phyloP scores from a whole-genome alignment of 1,140 invertebrate genomes.

The Caerostris extrusa region DNA sequence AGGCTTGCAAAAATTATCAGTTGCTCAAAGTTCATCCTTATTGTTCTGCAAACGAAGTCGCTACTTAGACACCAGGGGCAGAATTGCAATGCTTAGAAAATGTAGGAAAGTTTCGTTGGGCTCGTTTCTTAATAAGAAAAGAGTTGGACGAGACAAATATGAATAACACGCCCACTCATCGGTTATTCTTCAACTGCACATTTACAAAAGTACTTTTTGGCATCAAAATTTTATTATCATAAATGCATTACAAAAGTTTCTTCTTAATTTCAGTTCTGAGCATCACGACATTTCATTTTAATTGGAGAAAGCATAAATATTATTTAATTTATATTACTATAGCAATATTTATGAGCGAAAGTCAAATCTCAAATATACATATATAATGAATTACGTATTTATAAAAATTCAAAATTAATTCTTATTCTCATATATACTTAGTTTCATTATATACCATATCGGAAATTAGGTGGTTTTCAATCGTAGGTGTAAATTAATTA shows the following conservation, averaged over 20 bases:
- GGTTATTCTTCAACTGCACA: not conserved
- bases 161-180: not conserved
- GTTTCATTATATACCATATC: no score
- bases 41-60: conserved; percentile 51
- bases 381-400: no score
- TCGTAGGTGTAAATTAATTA: no score
- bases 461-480: no score
- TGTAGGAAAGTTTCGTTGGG: not conserved
- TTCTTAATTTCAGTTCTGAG: not conserved
- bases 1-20: conserved; percentile 25
- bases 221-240: not conserved
- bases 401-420: no score
- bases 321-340: no score
- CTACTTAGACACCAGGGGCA: conserved; percentile 9
- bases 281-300: no score
- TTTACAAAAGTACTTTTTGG: not conserved
- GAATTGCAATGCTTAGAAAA: conserved; percentile 8
- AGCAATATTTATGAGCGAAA: no score
- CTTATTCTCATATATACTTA: no score
- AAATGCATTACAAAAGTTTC: not conserved
- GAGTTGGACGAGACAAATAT: not conserved
- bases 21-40: conserved; percentile 1
- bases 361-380: no score
- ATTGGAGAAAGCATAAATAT: no score
- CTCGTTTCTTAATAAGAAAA: not conserved